A percentile compares a stretch with the other conserved stretches of the same genome.
Evolutionary conservation across 2,797 vertebrate species (phyloP).

Genomic region (Sardinella longiceps): DNA sequence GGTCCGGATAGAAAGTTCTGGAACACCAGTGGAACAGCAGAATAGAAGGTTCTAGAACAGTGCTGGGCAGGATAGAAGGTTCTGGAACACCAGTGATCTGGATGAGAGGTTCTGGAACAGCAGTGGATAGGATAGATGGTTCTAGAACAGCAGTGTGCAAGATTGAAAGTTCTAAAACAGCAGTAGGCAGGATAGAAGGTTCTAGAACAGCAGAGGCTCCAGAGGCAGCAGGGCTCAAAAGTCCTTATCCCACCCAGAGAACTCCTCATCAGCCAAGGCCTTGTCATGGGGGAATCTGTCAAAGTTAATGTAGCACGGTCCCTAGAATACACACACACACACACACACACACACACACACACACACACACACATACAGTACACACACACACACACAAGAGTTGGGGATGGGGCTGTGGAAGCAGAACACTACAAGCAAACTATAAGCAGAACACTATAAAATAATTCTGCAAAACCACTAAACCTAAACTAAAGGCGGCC

Average conservation of each 20-base stretch:
- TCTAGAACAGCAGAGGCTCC: not conserved
- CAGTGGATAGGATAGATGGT: not conserved
- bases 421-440: too few relatives aligned
- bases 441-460: too few relatives aligned
- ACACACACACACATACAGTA: too few relatives aligned
- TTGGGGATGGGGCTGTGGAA: too few relatives aligned
- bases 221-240: constrained; percentile 57
- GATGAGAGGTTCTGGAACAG: too few relatives aligned
- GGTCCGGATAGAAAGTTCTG: not conserved
- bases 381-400: too few relatives aligned
- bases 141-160: not conserved
- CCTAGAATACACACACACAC: constrained; percentile 58
- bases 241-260: constrained; percentile 74
- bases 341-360: too few relatives aligned
- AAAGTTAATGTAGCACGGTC: constrained; percentile 81
- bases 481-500: too few relatives aligned
- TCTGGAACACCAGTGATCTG: not conserved
- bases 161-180: too few relatives aligned
- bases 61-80: not conserved
- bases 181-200: not conserved
- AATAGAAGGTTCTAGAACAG: too few relatives aligned
- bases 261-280: constrained; percentile 69
- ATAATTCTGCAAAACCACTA: too few relatives aligned
- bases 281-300: constrained; percentile 74
- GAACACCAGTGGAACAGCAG: not conserved